Evolutionary conservation across 2,113 vertebrate genomes (phyloP), one percentile per base, ranked within the genome.

Genomic region (Xiphophorus couchianus): DNA sequence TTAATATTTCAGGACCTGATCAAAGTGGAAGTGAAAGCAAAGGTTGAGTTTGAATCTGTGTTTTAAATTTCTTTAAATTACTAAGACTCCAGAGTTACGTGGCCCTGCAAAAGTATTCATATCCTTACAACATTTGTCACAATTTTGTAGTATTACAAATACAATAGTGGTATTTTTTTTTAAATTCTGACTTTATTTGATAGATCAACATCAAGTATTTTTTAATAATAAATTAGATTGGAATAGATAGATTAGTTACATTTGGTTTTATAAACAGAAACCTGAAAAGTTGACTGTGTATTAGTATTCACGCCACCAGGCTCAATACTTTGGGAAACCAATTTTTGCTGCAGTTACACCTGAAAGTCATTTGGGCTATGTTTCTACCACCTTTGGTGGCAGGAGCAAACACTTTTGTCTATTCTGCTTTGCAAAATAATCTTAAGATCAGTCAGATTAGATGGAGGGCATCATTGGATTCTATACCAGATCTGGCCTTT

Each of bases 21-120:
- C 63, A 54, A 80, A 78, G 63, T 71, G 51, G 29, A 35, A 42
- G 60, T 62, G 81, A 84, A 77, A 79, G 84, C 77, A 85, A 39
- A 87, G 74, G 69, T 83, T 12, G 3, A 66, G 31, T 31, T 62
- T 25, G 9, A 58, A 5, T 10, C 35, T 35, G 35, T 35, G 9
- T 35, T 37, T 12, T 12, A 37, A 37, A 37, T 64, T 17, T 67
- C 15, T 75, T 54, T 30, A 48, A 69, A 22, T 58, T 17, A 54
- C 7, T 25, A 10, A 58, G 25, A 10, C 22, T 54, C 8, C 51
- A 58, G 6, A 54, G 19, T 25, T n/a, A n/a, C 9, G 25, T 8
- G 7, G 22, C 51, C 51, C 51, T 58, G 51, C 8, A 10, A 58
- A 25, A 25, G 51, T n/a, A 9, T 10, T n/a, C 51, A 58, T n/a